These are phyloP conservation scores for Ypsolopha scabrella DNA, from an alignment of 2,888 invertebrate species.

Conservation along the genomic window DNA sequence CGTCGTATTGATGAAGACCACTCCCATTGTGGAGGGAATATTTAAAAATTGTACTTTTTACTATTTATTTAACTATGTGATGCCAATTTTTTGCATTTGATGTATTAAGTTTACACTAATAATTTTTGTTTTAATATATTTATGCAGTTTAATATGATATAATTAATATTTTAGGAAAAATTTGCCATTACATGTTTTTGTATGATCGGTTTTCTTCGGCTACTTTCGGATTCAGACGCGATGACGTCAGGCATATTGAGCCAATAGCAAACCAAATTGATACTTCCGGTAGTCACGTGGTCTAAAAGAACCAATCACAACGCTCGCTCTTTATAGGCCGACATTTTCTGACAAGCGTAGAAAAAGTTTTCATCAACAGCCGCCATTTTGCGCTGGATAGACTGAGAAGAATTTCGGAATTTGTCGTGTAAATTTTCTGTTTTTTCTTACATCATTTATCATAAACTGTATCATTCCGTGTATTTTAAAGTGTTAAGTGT, in stretches of 20 bases:
- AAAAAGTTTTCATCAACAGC: slow-evolving; percentile 96
- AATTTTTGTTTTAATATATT: slow-evolving; percentile 2
- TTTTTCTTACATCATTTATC: slow-evolving; percentile 70
- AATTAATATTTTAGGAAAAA: neutral
- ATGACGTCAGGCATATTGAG: slow-evolving; percentile 60
- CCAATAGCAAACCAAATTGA: slow-evolving; percentile 56
- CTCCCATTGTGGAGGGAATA: slow-evolving; percentile 57
- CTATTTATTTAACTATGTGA: neutral
- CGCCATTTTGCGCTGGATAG: slow-evolving; percentile 92
- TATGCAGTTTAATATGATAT: neutral
- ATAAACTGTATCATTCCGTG: slow-evolving; percentile 69
- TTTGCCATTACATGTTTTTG: neutral
- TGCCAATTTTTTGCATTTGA: neutral
- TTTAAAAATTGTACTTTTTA: slow-evolving; percentile 24
- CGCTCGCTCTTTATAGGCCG: slow-evolving; percentile 58
- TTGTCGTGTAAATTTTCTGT: slow-evolving; percentile 78
- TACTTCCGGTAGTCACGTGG: slow-evolving; percentile 68
- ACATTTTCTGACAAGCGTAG: slow-evolving; percentile 91
- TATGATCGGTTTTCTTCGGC: slow-evolving; percentile 37
- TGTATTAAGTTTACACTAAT: neutral
- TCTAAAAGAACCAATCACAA: slow-evolving; percentile 49
- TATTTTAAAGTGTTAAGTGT: slow-evolving; percentile 72
- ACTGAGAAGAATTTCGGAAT: slow-evolving; percentile 82
- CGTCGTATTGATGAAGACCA: slow-evolving; percentile 62
- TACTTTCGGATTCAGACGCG: slow-evolving; percentile 42